phyloP scores from a whole-genome alignment of 2,888 invertebrate species.

The Heliconius ethilla region DNA sequence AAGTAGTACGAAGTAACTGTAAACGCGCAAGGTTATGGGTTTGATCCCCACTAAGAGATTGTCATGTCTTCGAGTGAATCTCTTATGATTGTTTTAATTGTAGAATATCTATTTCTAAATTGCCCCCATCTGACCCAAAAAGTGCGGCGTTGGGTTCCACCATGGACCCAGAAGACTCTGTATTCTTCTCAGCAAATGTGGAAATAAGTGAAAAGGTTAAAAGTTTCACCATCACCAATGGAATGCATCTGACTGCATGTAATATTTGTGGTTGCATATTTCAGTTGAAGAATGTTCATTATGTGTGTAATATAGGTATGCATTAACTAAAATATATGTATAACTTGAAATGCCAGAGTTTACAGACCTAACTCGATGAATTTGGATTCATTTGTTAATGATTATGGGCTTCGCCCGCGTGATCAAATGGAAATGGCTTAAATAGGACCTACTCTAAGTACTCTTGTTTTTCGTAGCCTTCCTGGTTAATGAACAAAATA shows the following conservation, averaged over 20 bases:
- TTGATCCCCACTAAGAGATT: too few species aligned
- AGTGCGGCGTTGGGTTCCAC: not conserved
- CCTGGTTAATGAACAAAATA: not conserved
- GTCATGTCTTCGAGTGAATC: too few species aligned
- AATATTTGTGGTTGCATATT: conserved; percentile 1
- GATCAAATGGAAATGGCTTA: too few species aligned
- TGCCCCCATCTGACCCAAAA: not conserved
- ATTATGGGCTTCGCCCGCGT: too few species aligned
- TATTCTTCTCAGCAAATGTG: not conserved
- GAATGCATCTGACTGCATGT: not conserved
- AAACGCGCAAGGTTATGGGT: too few species aligned
- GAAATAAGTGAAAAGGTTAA: not conserved
- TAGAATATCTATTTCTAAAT: not conserved
- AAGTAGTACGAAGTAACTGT: too few species aligned
- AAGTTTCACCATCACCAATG: not conserved
- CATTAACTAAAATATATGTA: not conserved
- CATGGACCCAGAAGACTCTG: not conserved
- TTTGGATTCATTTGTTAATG: too few species aligned
- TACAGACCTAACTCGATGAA: too few species aligned
- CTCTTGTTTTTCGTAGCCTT: not conserved
- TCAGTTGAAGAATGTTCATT: not conserved
- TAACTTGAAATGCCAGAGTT: not conserved
- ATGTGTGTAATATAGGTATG: not conserved
- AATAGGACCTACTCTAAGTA: too few species aligned
- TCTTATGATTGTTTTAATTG: too few species aligned